Conservation (phyloP, 2,888 invertebrate genomes). For the Troides helena region DNA sequence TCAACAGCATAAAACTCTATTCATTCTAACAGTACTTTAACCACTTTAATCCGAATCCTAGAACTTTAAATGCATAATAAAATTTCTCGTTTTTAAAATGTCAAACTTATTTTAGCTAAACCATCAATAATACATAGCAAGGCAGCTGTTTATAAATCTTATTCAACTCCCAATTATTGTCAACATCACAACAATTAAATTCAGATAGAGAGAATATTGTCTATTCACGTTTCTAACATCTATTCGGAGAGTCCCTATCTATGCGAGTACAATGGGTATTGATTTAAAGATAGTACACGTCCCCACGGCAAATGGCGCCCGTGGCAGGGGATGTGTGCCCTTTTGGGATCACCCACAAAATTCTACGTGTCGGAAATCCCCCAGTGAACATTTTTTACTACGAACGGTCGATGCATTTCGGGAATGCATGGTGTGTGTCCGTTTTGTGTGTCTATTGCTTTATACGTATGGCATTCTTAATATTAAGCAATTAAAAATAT, state of each 20-base stretch:
- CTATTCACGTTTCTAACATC: conserved; percentile 50
- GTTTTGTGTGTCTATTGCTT: neutral
- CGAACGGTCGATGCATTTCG: conserved; percentile 33
- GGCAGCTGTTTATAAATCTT: conserved; percentile 59
- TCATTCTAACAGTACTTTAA: too few relatives aligned
- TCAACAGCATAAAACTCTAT: too few relatives aligned
- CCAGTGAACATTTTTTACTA: conserved; percentile 58
- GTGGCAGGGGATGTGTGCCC: conserved; percentile 59
- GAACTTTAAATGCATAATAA: neutral
- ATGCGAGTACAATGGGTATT: conserved; percentile 50
- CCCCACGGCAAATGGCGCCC: conserved; percentile 60
- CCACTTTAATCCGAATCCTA: neutral
- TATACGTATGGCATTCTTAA: neutral
- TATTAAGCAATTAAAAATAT: neutral
- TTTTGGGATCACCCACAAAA: conserved; percentile 60
- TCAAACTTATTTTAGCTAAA: neutral
- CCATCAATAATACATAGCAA: neutral
- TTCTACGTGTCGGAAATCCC: conserved; percentile 67
- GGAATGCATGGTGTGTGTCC: conserved; percentile 33
- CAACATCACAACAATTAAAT: conserved; percentile 61
- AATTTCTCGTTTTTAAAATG: neutral
- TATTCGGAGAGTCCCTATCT: conserved; percentile 48
- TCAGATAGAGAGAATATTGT: conserved; percentile 47
- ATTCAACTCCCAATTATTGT: conserved; percentile 59
- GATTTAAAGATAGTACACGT: conserved; percentile 64